Conservation (phyloP, 2,797 vertebrate species). For the Xiphophorus birchmanni region DNA sequence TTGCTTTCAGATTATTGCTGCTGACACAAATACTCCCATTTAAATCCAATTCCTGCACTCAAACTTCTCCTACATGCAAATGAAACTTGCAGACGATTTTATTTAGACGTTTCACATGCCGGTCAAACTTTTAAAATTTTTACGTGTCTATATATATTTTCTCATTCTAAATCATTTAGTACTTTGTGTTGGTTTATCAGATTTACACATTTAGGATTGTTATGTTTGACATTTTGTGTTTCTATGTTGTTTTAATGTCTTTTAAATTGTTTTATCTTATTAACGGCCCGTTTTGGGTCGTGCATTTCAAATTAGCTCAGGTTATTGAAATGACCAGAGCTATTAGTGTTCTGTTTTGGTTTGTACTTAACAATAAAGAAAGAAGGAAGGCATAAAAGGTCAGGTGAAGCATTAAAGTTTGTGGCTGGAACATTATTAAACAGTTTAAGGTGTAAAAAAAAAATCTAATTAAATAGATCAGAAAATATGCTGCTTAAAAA, state of each 20-base stretch:
- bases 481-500: not conserved
- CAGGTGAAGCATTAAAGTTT: not conserved
- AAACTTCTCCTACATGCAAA: not conserved
- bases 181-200: not conserved
- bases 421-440: not conserved
- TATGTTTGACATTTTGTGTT: too few relatives aligned
- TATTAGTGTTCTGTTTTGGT: too few relatives aligned
- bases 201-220: not conserved
- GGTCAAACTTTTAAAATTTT: not conserved
- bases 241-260: too few relatives aligned
- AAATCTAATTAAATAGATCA: not conserved
- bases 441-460: not conserved
- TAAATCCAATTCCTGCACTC: not conserved
- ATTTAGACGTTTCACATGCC: not conserved
- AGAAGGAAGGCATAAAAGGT: not conserved
- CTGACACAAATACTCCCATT: not conserved
- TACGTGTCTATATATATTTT: not conserved
- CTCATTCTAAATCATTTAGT: not conserved
- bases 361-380: too few relatives aligned
- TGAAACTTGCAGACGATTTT: not conserved
- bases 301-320: too few relatives aligned
- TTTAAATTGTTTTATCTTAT: too few relatives aligned
- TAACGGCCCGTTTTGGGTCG: too few relatives aligned
- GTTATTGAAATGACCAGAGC: too few relatives aligned
- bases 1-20: not conserved